phyloP scores from a whole-genome alignment of 37 sponge, comb jelly and placozoan species.

The Mnemiopsis leidyi region DNA sequence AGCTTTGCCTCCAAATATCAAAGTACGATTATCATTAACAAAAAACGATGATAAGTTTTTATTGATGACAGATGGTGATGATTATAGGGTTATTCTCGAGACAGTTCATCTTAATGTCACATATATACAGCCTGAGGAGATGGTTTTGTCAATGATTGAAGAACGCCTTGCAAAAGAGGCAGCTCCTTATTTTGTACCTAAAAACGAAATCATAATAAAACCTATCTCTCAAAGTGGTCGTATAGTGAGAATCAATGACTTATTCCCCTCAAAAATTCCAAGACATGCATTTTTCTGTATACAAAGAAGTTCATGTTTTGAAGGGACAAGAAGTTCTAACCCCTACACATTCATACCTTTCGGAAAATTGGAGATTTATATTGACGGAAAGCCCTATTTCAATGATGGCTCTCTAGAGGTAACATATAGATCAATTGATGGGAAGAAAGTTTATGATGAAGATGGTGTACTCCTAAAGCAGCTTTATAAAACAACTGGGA shows the following conservation, averaged over 20 bases:
- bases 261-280: neutral
- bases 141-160: conserved; percentile 1
- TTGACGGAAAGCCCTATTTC: neutral
- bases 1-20: neutral
- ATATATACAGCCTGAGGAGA: neutral
- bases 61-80: neutral
- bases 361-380: neutral
- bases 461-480: neutral
- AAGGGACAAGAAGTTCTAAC: neutral
- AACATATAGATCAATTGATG: neutral
- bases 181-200: neutral
- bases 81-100: neutral
- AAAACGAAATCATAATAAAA: neutral
- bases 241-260: neutral
- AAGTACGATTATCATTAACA: neutral
- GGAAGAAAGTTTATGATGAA: neutral
- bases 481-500: neutral
- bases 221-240: neutral
- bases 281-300: conserved; percentile 1
- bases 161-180: neutral
- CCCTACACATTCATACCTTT: conserved; percentile 34
- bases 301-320: neutral
- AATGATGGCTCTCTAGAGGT: neutral
- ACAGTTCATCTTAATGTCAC: neutral
- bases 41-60: conserved; percentile 8